Percentiles rank a stretch among this genome's conserved stretches.
Conservation (phyloP, 2,888 invertebrate species). For the Dicyrtoma fusca region DNA sequence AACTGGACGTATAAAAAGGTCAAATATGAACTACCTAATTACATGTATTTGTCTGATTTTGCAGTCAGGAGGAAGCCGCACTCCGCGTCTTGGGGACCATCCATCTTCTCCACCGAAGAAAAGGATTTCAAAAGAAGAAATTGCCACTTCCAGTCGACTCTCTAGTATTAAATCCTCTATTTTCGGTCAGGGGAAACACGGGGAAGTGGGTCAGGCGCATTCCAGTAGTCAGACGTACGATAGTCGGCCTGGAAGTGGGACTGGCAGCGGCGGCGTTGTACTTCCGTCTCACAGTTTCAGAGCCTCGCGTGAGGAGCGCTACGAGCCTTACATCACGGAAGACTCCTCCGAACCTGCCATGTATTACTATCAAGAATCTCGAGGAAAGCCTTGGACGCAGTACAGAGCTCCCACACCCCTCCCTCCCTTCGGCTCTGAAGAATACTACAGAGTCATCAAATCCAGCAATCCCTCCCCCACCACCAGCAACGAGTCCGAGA, state of each 20-base stretch:
- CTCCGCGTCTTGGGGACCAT: conserved; percentile 8
- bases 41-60: no score
- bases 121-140: conserved; percentile 24
- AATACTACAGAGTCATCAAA: conserved; percentile 54
- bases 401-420: conserved; percentile 54
- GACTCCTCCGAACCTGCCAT: conserved; percentile 54
- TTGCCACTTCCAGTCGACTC: conserved; percentile 7
- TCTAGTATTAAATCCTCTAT: conserved; percentile 27
- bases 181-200: conserved; percentile 14
- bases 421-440: conserved; percentile 53
- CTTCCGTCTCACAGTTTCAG: neutral
- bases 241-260: neutral
- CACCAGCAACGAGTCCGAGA: conserved; percentile 54
- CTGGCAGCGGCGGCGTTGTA: neutral
- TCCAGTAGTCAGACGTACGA: neutral
- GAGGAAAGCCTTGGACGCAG: conserved; percentile 53
- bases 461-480: conserved; percentile 53
- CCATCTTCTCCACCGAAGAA: conserved; percentile 32
- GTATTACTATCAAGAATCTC: conserved; percentile 43
- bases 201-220: conserved; percentile 1
- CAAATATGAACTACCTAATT: no score
- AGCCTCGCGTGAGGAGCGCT: conserved; percentile 3
- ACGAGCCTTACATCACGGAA: conserved; percentile 35
- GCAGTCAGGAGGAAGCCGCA: neutral
- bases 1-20: no score